Percentiles rank a stretch among this genome's conserved stretches.
Evolutionary conservation across 2,888 invertebrate genomes (phyloP).

Genomic region (Andrena hattorfiana): DNA sequence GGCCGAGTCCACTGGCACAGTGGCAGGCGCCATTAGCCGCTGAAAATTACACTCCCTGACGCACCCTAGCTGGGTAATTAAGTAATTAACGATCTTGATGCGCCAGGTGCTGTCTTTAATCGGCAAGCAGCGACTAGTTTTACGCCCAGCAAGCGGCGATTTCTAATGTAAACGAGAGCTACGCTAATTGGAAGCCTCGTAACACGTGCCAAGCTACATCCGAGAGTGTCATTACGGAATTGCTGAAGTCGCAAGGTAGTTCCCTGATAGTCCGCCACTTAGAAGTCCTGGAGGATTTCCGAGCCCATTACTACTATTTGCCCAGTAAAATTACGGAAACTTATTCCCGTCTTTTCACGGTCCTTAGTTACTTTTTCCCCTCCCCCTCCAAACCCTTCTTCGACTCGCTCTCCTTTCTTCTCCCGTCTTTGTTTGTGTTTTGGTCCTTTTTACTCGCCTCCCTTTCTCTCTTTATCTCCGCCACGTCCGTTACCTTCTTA

Average conservation of each 20-base stretch:
- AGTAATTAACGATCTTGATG: conserved; percentile 72
- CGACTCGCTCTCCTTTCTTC: not conserved
- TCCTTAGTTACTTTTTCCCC: conserved; percentile 16
- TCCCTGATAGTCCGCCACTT: conserved; percentile 54
- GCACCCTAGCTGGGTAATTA: conserved; percentile 66
- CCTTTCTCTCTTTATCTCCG: not conserved
- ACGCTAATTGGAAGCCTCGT: conserved; percentile 70
- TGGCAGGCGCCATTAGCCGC: conserved; percentile 30
- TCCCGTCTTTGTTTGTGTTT: not conserved
- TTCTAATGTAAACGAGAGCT: conserved; percentile 69
- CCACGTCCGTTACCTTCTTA: not conserved
- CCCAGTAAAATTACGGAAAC: conserved; percentile 62
- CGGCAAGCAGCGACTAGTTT: conserved; percentile 65
- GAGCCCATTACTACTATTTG: conserved; percentile 63
- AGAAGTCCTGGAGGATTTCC: conserved; percentile 53
- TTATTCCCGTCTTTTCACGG: conserved; percentile 34
- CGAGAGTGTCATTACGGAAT: conserved; percentile 69
- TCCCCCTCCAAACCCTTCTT: no score
- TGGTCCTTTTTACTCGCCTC: not conserved
- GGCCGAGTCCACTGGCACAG: not conserved
- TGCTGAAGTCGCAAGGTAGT: conserved; percentile 66
- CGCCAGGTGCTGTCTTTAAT: conserved; percentile 62
- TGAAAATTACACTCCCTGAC: conserved; percentile 53
- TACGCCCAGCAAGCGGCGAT: conserved; percentile 68
- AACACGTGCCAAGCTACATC: conserved; percentile 65